These are phyloP conservation scores for Melanostoma scalare DNA, from an alignment of 2,888 invertebrate genomes.

Conservation along the genomic window DNA sequence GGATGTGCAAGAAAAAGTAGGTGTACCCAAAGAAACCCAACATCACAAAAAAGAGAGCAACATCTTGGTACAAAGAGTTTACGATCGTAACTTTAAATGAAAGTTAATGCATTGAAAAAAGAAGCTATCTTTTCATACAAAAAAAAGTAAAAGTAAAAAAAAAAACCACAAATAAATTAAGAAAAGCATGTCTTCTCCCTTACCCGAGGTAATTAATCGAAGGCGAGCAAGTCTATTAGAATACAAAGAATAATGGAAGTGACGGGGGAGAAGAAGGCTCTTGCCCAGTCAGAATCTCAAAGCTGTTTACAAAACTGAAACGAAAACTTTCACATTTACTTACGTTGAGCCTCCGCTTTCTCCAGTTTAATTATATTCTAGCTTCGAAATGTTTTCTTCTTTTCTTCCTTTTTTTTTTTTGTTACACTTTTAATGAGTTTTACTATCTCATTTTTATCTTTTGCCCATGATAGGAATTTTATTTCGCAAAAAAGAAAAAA, in stretches of 20 bases:
- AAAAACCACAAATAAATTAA: neutral
- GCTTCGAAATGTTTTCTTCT: slow-evolving; percentile 25
- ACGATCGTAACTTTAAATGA: slow-evolving; percentile 48
- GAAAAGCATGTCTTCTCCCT: slow-evolving; percentile 20
- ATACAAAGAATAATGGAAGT: slow-evolving; percentile 39
- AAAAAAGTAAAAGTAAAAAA: neutral
- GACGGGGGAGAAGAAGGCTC: neutral
- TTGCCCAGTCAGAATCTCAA: slow-evolving; percentile 16
- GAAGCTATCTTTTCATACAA: slow-evolving; percentile 32
- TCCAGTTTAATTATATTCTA: slow-evolving; percentile 43
- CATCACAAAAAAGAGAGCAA: neutral
- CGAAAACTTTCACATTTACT: slow-evolving; percentile 24
- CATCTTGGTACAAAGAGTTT: slow-evolving; percentile 33
- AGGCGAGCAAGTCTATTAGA: slow-evolving; percentile 40
- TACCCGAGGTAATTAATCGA: slow-evolving; percentile 61
- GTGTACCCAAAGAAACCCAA: no score
- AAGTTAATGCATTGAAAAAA: slow-evolving; percentile 53
- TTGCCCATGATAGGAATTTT: slow-evolving; percentile 19
- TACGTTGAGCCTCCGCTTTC: slow-evolving; percentile 3
- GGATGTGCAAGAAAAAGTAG: neutral
- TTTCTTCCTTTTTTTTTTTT: slow-evolving; percentile 23
- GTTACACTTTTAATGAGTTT: slow-evolving; percentile 58
- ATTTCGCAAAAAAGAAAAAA: slow-evolving; percentile 9
- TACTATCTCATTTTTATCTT: neutral
- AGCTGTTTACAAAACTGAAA: slow-evolving; percentile 37